Base-by-base conservation (phyloP, 2,888 invertebrate species). In the Torymus tubicola region DNA sequence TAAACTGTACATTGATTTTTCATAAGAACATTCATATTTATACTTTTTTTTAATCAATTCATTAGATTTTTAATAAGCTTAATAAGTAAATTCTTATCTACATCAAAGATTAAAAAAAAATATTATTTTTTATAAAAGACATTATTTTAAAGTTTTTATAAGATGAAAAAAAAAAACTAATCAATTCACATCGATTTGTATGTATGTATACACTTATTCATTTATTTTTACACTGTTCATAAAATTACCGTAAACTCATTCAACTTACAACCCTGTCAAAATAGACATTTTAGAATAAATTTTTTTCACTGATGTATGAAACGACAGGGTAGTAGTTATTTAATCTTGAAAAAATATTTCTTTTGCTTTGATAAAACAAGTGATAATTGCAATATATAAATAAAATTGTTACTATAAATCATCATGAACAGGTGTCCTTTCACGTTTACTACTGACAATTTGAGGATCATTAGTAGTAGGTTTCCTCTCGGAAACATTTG, bases 401-500 rank as follows among this genome's bases (percentile, higher is more conserved):
- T 57, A 70, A 69, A 75, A 80, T 63, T 65, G 81, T 84, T 87
- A 88, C 84, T 88, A 88, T 83, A 88, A 87, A 81, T 88, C 88
- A 81, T 88, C 87, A 63, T 85, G 85, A 84, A 84, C 84, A 85
- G 86, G 88, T 86, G 85, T 86, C 16, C 76, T 80, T 52, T 70
- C 79, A n/a, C 73, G 64, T 76, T 83, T 81, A 69, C 58, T 72
- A 14, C 65, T 70, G 76, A 76, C 63, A 64, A 50, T 75, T 68
- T 70, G 24, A 42, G 16, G 52, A 57, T 78, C 24, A 50, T 10
- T 42, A 31, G 31, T 16, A 55, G 42, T 42, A 8, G 64, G 58
- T 11, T 69, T 31, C 16, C 12, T 21, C 42, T 68, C 14, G 64
- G 14, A n/a, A 42, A 53, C 53, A 14, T 1, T 74, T n/a, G n/a